These are phyloP conservation scores for Pseudomyrmex gracilis DNA, from an alignment of 1,140 invertebrate species.

Conservation along the genomic window DNA sequence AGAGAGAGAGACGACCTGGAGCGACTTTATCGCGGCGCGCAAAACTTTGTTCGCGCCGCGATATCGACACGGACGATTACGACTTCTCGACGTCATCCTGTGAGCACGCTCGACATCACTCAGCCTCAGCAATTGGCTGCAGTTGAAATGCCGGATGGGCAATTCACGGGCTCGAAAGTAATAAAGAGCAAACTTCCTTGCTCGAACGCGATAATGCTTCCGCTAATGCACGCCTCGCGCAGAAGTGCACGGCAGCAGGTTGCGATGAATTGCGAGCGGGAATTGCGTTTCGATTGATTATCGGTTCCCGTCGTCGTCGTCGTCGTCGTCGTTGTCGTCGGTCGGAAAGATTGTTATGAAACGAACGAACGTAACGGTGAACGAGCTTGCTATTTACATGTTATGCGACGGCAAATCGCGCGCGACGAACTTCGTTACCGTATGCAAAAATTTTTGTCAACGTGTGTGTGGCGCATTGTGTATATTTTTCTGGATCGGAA, in stretches of 20 bases:
- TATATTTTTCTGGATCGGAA: constrained; percentile 2
- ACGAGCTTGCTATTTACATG: constrained; percentile 44
- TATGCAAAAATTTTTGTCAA: constrained; percentile 45
- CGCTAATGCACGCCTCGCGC: constrained; percentile 28
- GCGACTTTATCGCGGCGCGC: constrained; percentile 29
- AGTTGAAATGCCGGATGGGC: constrained; percentile 48
- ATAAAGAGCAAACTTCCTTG: constrained; percentile 50
- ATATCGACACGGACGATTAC: constrained; percentile 66
- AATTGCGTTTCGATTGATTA: constrained; percentile 41
- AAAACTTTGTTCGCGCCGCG: constrained; percentile 56
- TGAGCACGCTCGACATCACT: constrained; percentile 57
- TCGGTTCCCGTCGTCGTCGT: background rate
- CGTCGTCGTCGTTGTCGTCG: background rate
- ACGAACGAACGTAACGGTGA: background rate
- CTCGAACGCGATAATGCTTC: constrained; percentile 21
- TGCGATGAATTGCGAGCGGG: constrained; percentile 5
- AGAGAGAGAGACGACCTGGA: background rate
- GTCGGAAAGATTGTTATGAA: constrained; percentile 14
- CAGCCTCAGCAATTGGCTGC: constrained; percentile 51
- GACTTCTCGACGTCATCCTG: constrained; percentile 65
- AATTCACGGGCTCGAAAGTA: constrained; percentile 49
- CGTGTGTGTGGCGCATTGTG: constrained; percentile 22
- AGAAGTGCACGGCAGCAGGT: constrained; percentile 14
- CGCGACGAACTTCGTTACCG: constrained; percentile 41
- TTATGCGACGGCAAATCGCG: constrained; percentile 27